phyloP scores from a whole-genome alignment of 2,888 invertebrate genomes.

The Acleris literana region DNA sequence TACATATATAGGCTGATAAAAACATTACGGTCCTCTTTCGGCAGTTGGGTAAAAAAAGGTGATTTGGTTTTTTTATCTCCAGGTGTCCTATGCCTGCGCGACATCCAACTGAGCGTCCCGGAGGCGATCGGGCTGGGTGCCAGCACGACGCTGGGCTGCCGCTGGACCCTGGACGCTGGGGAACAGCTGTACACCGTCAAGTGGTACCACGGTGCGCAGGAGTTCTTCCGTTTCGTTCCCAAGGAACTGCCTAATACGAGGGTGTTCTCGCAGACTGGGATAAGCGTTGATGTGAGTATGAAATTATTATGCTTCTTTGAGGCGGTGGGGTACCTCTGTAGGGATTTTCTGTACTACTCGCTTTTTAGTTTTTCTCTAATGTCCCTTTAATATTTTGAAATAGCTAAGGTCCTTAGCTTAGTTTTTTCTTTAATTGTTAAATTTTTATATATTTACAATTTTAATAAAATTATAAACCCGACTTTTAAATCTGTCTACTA shows the following conservation, averaged over 20 bases:
- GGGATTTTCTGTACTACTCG: too few relatives aligned
- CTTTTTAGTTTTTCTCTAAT: too few relatives aligned
- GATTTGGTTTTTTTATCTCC: constrained; percentile 43
- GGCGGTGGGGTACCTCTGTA: too few relatives aligned
- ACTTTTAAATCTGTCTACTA: too few relatives aligned
- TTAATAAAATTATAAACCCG: too few relatives aligned
- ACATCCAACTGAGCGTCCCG: constrained; percentile 88
- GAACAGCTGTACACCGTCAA: constrained; percentile 91
- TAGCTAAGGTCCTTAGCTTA: too few relatives aligned
- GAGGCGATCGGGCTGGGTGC: constrained; percentile 88
- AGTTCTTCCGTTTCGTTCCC: constrained; percentile 92
- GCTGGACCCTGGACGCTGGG: constrained; percentile 87
- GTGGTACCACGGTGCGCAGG: constrained; percentile 91
- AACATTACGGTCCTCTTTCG: too few relatives aligned
- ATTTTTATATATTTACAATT: too few relatives aligned
- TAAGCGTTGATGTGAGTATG: constrained; percentile 88
- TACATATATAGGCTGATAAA: too few relatives aligned
- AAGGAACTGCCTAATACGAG: constrained; percentile 90
- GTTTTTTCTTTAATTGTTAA: too few relatives aligned
- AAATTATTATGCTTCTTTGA: not conserved
- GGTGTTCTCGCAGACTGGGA: constrained; percentile 87
- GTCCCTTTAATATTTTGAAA: too few relatives aligned
- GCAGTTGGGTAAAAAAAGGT: too few relatives aligned
- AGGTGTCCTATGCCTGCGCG: constrained; percentile 85
- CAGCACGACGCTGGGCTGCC: constrained; percentile 88